Base-by-base conservation (phyloP, 2,888 invertebrate species). In the Amphiduros pacificus region DNA sequence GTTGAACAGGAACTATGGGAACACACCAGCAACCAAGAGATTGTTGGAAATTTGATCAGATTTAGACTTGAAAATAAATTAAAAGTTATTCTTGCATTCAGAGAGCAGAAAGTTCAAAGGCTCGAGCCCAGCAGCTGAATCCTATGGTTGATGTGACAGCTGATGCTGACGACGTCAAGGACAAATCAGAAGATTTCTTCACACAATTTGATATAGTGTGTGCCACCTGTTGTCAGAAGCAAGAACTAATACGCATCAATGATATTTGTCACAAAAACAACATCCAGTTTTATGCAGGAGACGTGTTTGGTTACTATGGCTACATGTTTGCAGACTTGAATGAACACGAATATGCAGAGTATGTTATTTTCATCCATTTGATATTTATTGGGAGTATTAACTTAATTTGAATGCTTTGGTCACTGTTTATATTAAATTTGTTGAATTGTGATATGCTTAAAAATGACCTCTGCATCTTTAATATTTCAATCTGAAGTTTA, bases 241-340 rank as follows among this genome's bases (percentile, higher is more conserved):
- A 88, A 26, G 88, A 91, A 74, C 82, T 92, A 54, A 84, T 90
- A 57, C 88, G 89, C 66, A 87, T 96, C 36, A 90, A 94, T 82
- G 86, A 87, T 31, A 87, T 79, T 9, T 79, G 79, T 65, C 73
- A 72, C 27, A 86, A 89, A 58, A 86, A 87, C 51, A 86, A 87
- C 55, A 87, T 92, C 26, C 91, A 93, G 77, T 93, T 97, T 77
- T 90, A 94, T 73, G 90, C 90, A 71, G 93, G 93, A 0, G 93
- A 94, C 82, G 92, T 94, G 9, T 94, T 91, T 89, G 98, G 98
- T 49, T 90, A 90, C 85, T 91, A 91, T 83, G 97, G 96, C 0
- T 97, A 89, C 82, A 89, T 91, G 78, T 93, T 96, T 80, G 88
- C 91, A 17, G 96, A 98, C 84, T 87, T 97, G 52, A 89, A 91